Evolutionary conservation across 2,113 vertebrate genomes (phyloP).

Genomic region (Periophthalmus modestus): DNA sequence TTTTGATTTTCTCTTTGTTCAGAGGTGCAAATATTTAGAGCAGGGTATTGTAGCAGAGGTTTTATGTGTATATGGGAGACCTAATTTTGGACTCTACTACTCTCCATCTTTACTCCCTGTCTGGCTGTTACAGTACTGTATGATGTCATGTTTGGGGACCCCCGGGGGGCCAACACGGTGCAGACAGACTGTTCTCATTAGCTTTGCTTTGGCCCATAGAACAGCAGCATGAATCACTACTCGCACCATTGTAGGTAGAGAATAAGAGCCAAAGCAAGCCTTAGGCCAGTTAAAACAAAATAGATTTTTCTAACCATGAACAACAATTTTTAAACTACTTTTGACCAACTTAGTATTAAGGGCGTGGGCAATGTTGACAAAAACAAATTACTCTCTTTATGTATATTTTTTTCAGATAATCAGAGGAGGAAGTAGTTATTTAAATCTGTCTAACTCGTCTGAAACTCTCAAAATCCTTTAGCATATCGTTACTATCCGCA

Average conservation of each 20-base stretch:
- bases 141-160: constrained; percentile 43
- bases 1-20: no score
- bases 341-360: background rate
- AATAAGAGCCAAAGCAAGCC: background rate
- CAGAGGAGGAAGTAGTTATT: no score
- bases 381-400: no score
- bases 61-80: background rate
- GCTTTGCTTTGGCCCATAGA: constrained; percentile 10
- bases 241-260: background rate
- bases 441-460: no score
- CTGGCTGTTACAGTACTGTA: background rate
- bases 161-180: constrained; percentile 12
- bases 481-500: no score
- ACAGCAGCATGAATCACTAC: constrained; percentile 18
- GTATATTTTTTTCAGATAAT: no score
- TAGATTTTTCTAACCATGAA: no score
- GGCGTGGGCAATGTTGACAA: no score
- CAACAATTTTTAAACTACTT: no score
- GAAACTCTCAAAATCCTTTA: no score
- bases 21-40: no score
- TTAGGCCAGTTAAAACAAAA: background rate
- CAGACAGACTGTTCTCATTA: constrained; percentile 50
- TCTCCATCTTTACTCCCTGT: background rate
- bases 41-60: background rate
- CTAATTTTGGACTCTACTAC: constrained; percentile 12